Evolutionary conservation across 30 jellyfish, hydroid and myxozoan species (phyloP), one percentile per base, ranked within the genome.

Genomic region (Clytia hemisphaerica): DNA sequence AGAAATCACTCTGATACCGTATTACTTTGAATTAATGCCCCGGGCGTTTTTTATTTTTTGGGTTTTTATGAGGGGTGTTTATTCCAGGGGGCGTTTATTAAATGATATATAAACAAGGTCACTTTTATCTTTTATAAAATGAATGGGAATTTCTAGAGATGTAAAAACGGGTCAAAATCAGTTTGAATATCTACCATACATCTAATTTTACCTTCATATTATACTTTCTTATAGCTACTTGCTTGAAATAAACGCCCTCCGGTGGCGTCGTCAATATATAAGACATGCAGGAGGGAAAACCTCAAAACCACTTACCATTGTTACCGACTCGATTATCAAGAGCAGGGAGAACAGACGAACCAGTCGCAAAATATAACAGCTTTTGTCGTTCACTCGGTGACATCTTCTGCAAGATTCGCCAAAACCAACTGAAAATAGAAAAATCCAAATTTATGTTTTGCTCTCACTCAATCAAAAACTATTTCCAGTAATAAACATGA

Each of bases 261-360:
- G n/a, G n/a, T n/a, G n/a, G n/a, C 16, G 66, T 51, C 31, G 30
- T 14, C 0, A 51, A 51, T 14, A n/a, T 51, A 24, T 14, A 1
- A 12, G 30, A 51, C 16, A 1, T 12, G 24, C 24, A 22, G 14
- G 66, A 65, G 45, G 61, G 16, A 16, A 42, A 3, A 58, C 16
- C 4, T 1, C 28, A 0, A 29, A 5, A 2, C 7, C 30, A 10
- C 87, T 22, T 42, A 82, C 94, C 95, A 48, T 62, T 77, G 53
- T 78, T 85, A 22, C 95, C 95, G 30, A 85, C 86, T 38, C 76
- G 71, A 66, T 85, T 85, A 36, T 77, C 88, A 16, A 69, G 68
- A 28, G 95, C 95, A 1, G 95, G 95, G 31, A 85, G 80, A 10
- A 73, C 93, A 33, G 95, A 74, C 4, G 95, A 76, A 0, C 95